Percentiles rank a stretch among this genome's conserved stretches.
Conservation (phyloP, 2,113 vertebrate species). For the Cyanoderma ruficeps region DNA sequence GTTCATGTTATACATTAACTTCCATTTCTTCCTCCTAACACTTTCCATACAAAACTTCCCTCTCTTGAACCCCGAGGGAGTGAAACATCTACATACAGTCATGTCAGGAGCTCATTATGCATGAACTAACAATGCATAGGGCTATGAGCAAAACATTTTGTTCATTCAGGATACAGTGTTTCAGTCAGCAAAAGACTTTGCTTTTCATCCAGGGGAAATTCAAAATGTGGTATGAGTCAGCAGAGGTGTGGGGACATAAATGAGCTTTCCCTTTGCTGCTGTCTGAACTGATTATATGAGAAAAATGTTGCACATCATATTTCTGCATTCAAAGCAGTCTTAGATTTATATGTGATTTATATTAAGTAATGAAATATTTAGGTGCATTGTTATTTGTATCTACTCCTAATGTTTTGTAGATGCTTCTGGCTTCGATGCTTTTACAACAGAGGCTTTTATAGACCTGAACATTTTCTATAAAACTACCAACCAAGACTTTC, state of each 20-base stretch:
- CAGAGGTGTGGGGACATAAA: background rate
- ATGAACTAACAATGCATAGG: rapidly evolving
- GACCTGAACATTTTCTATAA: background rate
- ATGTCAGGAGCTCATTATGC: background rate
- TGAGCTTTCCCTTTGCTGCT: background rate
- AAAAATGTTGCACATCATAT: background rate
- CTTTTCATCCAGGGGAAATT: background rate
- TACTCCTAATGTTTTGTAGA: background rate
- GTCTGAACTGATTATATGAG: background rate
- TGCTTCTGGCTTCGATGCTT: slow-evolving; percentile 7
- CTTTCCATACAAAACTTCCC: background rate
- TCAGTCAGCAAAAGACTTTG: background rate
- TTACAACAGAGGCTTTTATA: slow-evolving; percentile 11
- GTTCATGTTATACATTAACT: background rate
- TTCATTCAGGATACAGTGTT: background rate
- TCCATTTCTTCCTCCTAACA: background rate
- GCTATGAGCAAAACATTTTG: background rate
- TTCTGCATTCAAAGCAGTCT: background rate
- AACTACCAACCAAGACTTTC: background rate
- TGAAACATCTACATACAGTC: background rate
- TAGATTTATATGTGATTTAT: background rate
- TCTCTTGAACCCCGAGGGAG: background rate
- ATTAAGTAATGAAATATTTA: background rate
- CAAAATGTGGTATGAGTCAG: background rate
- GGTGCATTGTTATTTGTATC: background rate